Base-by-base conservation (phyloP, 2,888 invertebrate genomes). In the Mimas tiliae region DNA sequence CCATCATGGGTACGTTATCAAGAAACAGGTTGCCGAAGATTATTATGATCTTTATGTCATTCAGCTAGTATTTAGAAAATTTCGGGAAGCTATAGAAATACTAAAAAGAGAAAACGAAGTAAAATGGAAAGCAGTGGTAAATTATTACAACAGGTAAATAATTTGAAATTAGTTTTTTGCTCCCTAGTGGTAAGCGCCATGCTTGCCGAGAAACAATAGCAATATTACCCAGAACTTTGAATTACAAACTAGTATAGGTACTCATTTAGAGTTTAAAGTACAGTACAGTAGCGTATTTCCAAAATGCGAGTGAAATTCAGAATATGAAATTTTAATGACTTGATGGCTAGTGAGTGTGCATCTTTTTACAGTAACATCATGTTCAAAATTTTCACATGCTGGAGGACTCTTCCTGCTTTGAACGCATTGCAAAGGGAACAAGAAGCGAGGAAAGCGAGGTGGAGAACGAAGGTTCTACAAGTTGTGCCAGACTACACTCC, bases 391-490 rank as follows among this genome's bases (percentile, higher is more conserved):
- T 85, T 93, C 53, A 88, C 87, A 1, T 89, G 94, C 73, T 96
- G 96, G 96, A 94, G 95, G 70, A 94, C 95, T 0, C 83, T 96
- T 67, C 96, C 96, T 3, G 95, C 95, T 52, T 89, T 96, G 52
- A 90, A 96, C 65, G 93, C 95, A 68, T 83, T 96, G 69, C 95
- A 95, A 82, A 94, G 95, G 72, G 95, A 96, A 71, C 96, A 96
- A 72, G 96, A 96, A 75, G 94, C 94, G 65, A 94, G 96, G 62
- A 95, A 96, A 79, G 94, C 94, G 72, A 95, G 95, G 78, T 96
- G 96, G 96, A 91, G 96, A 62, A 91, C 95, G 79, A 96, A 96
- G 86, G 96, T 96, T 12, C 94, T 95, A 88, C 95, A 96, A 85
- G 94, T 96, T 53, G 88, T 96, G 65, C 96, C 96, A 0, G 96